These are phyloP conservation scores for Rhea americana DNA, from an alignment of 2,113 vertebrate genomes.

Conservation along the genomic window DNA sequence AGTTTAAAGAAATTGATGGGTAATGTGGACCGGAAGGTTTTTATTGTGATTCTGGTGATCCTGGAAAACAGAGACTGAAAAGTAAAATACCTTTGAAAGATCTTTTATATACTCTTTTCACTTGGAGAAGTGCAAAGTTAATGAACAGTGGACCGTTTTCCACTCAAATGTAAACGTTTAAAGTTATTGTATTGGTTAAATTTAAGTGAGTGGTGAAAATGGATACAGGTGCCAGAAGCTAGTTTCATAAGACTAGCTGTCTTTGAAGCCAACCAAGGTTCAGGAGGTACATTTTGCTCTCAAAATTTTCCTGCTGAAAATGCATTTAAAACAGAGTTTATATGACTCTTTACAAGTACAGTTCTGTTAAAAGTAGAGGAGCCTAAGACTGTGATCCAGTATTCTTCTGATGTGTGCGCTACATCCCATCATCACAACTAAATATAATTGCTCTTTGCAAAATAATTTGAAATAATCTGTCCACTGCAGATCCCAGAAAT, in stretches of 20 bases:
- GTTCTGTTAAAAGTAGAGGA: neutral
- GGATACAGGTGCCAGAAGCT: conserved; percentile 70
- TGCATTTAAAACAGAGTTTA: neutral
- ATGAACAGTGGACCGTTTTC: neutral
- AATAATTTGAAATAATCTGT: neutral
- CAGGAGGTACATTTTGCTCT: conserved; percentile 57
- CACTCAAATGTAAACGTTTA: neutral
- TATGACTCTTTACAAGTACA: neutral
- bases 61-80: conserved; percentile 71
- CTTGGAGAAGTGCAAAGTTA: neutral
- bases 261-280: conserved; percentile 70
- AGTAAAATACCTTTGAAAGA: conserved; percentile 43
- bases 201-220: conserved; percentile 72
- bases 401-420: fast-evolving
- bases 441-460: neutral
- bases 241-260: conserved; percentile 51
- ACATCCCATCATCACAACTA: fast-evolving
- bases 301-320: neutral
- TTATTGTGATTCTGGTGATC: conserved; percentile 77
- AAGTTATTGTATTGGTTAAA: neutral
- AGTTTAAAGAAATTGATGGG: conserved; percentile 72
- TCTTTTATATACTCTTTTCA: neutral
- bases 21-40: conserved; percentile 77
- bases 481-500: neutral
- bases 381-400: neutral